These are phyloP conservation scores for Crypturellus undulatus DNA, from an alignment of 2,113 vertebrate genomes.

Conservation along the genomic window DNA sequence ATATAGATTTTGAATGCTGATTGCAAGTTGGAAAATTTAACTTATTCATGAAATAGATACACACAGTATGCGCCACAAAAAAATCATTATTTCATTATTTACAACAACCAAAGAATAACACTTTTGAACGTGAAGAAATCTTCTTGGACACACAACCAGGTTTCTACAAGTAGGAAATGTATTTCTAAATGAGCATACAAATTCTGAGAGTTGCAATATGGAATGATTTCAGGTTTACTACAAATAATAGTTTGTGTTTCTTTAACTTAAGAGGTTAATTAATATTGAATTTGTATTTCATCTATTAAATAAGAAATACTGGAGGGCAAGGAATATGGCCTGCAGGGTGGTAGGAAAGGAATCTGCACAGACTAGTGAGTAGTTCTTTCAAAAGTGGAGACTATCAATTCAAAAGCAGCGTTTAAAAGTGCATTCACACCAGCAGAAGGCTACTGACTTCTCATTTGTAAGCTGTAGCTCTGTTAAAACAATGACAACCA, in stretches of 20 bases:
- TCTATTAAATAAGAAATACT: background rate
- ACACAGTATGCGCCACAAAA: background rate
- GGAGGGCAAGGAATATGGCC: background rate
- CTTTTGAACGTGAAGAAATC: background rate
- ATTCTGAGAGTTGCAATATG: background rate
- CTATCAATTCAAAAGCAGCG: background rate
- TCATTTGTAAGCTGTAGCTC: background rate
- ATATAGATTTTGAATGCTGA: background rate
- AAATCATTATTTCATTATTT: background rate
- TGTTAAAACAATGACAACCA: background rate
- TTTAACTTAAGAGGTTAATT: background rate
- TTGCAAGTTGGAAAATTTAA: background rate
- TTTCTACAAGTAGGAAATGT: background rate
- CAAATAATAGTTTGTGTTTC: background rate
- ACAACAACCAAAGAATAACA: background rate
- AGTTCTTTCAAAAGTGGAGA: background rate
- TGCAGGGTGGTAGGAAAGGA: background rate
- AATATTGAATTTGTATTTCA: background rate
- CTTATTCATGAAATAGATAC: background rate
- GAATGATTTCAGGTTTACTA: background rate
- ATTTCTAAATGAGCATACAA: background rate
- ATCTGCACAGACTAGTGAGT: background rate
- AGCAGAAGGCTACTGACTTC: background rate
- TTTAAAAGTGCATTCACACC: background rate
- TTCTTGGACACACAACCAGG: background rate